These are phyloP conservation scores for Microctonus aethiopoides DNA, from an alignment of 2,888 invertebrate species.

Conservation along the genomic window DNA sequence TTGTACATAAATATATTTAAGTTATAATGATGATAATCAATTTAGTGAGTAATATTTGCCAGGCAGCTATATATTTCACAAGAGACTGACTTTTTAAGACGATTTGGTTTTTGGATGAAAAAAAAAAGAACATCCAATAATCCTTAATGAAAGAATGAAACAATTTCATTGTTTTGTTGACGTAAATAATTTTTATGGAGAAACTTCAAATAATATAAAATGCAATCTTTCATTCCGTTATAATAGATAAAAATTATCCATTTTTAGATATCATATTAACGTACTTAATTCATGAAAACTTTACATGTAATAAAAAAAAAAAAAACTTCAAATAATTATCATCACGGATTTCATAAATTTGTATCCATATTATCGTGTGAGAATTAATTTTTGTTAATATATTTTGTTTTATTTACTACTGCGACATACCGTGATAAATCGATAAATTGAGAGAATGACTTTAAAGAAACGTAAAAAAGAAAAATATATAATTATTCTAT, in stretches of 20 bases:
- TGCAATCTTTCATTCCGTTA: background rate
- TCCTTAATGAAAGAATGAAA: background rate
- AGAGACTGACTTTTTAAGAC: slow-evolving; percentile 44
- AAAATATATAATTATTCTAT: background rate
- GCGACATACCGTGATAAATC: background rate
- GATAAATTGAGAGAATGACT: background rate
- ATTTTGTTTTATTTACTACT: background rate
- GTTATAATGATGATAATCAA: slow-evolving; percentile 30
- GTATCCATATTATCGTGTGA: background rate
- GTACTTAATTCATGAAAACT: slow-evolving; percentile 18
- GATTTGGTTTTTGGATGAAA: slow-evolving; percentile 7
- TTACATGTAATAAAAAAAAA: background rate
- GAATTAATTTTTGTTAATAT: background rate
- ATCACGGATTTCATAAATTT: background rate
- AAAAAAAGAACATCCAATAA: slow-evolving; percentile 7
- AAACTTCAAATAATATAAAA: background rate
- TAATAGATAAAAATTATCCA: background rate
- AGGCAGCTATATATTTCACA: slow-evolving; percentile 56
- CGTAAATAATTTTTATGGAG: too few species aligned
- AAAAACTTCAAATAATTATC: background rate
- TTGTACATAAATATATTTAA: slow-evolving; percentile 56
- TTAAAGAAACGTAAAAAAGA: background rate
- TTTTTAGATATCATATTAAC: background rate
- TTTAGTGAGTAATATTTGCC: slow-evolving; percentile 50
- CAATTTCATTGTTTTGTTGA: background rate